Conservation (phyloP, 2,797 vertebrate genomes). For the Tolypeutes matacus region DNA sequence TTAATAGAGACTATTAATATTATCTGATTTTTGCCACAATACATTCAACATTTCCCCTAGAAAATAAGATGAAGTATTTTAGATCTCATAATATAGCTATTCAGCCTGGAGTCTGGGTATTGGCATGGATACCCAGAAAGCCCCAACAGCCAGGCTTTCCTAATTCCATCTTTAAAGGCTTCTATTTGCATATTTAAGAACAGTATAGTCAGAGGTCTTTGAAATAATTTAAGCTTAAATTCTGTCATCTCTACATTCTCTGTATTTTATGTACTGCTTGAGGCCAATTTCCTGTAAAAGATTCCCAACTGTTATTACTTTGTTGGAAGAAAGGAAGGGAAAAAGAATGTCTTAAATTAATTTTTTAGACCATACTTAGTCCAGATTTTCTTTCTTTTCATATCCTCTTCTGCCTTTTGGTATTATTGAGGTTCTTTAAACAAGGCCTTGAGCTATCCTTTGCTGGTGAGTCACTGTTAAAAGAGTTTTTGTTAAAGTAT, state of each 20-base stretch:
- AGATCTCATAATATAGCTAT: neutral
- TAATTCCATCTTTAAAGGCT: constrained; percentile 19
- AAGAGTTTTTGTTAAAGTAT: constrained; percentile 50
- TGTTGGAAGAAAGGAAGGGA: constrained; percentile 68
- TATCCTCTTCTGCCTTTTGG: constrained; percentile 59
- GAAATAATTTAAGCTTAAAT: constrained; percentile 59
- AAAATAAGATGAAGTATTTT: neutral
- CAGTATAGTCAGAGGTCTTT: constrained; percentile 40
- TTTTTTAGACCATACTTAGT: constrained; percentile 65
- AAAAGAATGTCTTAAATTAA: constrained; percentile 79
- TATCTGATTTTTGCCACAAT: constrained; percentile 13
- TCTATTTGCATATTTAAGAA: constrained; percentile 41
- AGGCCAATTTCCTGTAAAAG: constrained; percentile 70
- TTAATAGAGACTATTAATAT: neutral
- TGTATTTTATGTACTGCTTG: constrained; percentile 62
- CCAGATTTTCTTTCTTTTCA: constrained; percentile 78
- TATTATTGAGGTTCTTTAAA: constrained; percentile 71
- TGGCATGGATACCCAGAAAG: too few species aligned
- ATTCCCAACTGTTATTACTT: constrained; percentile 74
- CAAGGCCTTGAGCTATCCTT: constrained; percentile 59
- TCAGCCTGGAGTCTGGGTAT: neutral
- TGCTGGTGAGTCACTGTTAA: constrained; percentile 68
- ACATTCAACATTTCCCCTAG: neutral
- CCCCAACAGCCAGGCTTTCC: neutral
- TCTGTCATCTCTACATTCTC: constrained; percentile 5